Conservation (phyloP, 2,113 vertebrate species). For the Shinisaurus crocodilurus region DNA sequence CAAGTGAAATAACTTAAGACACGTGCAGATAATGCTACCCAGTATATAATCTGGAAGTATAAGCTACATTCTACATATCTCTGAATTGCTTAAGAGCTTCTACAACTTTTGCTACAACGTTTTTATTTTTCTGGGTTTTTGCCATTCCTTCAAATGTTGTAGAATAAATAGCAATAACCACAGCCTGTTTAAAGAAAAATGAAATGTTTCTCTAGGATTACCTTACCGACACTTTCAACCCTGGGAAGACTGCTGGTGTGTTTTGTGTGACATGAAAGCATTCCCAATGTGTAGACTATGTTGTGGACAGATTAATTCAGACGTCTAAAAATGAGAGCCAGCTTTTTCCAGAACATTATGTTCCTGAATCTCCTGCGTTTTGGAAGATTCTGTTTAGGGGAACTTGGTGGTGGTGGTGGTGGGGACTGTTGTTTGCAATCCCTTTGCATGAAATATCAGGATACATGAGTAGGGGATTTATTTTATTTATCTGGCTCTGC, state of each 20-base stretch:
- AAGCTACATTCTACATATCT: neutral
- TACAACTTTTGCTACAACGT: neutral
- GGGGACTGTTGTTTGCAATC: neutral
- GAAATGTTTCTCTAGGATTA: no score
- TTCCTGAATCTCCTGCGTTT: neutral
- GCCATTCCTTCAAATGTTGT: neutral
- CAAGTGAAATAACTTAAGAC: neutral
- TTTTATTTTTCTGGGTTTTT: neutral
- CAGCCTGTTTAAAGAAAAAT: neutral
- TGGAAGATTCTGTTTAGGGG: neutral
- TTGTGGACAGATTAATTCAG: neutral
- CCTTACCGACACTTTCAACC: neutral
- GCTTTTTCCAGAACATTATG: neutral
- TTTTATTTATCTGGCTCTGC: neutral
- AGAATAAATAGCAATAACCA: neutral
- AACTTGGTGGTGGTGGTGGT: no score
- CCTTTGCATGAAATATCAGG: neutral
- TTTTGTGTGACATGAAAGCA: neutral
- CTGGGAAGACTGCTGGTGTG: neutral
- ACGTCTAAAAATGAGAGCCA: neutral
- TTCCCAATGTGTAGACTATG: neutral
- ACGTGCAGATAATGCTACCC: constrained; percentile 2
- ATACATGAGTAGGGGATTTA: neutral
- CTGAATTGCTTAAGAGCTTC: neutral
- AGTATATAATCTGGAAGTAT: constrained; percentile 21